Conservation (phyloP, 1,140 invertebrate species). For the Drosophila sechellia region DNA sequence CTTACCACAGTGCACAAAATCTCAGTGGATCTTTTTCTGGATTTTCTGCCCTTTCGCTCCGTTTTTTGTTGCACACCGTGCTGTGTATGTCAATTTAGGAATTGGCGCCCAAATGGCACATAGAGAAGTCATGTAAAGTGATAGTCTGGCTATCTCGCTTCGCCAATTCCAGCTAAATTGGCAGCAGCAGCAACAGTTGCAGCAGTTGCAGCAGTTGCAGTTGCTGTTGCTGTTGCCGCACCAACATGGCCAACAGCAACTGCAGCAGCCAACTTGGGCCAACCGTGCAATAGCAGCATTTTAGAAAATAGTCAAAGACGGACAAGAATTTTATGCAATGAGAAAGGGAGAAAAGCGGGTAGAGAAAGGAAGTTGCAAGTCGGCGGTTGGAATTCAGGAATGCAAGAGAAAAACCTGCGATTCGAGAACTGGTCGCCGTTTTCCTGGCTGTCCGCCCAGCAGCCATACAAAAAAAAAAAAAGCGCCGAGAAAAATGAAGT, state of each 20-base stretch:
- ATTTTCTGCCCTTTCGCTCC: slow-evolving; percentile 31
- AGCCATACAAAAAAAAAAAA: slow-evolving; percentile 25
- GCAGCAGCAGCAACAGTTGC: slow-evolving; percentile 19
- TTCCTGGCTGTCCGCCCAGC: slow-evolving; percentile 58
- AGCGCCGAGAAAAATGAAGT: not conserved
- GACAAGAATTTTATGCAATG: slow-evolving; percentile 55
- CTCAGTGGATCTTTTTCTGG: not conserved
- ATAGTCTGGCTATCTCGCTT: slow-evolving; percentile 65
- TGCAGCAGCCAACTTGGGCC: slow-evolving; percentile 5
- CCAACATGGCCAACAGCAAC: slow-evolving; percentile 22
- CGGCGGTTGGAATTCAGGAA: slow-evolving; percentile 55
- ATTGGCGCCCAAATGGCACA: slow-evolving; percentile 79
- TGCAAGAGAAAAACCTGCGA: slow-evolving; percentile 68
- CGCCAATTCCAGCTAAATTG: slow-evolving; percentile 64
- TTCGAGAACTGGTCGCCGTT: slow-evolving; percentile 67
- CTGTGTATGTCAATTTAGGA: slow-evolving; percentile 72
- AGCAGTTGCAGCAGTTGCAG: slow-evolving; percentile 5
- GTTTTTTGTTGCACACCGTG: slow-evolving; percentile 26
- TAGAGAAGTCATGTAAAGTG: slow-evolving; percentile 78
- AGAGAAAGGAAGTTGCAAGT: slow-evolving; percentile 36
- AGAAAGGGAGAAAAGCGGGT: slow-evolving; percentile 37
- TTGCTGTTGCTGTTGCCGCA: slow-evolving; percentile 9
- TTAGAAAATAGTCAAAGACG: slow-evolving; percentile 72
- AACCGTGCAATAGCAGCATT: slow-evolving; percentile 27
- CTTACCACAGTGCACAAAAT: not conserved